Percentiles rank a stretch among this genome's conserved stretches.
Evolutionary conservation across 2,888 invertebrate species (phyloP).

Genomic region (Machimus rusticus): DNA sequence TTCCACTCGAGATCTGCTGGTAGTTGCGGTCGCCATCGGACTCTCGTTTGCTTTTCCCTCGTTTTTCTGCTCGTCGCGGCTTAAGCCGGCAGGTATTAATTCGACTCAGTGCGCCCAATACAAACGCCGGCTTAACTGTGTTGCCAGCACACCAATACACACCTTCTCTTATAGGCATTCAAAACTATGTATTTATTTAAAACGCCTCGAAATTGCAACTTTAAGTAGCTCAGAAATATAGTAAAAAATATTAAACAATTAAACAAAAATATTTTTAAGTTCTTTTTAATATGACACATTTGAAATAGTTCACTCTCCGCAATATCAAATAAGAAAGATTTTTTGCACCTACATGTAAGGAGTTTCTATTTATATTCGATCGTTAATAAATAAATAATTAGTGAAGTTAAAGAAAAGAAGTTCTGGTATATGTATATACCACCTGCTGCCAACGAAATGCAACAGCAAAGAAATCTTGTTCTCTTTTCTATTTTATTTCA

Average conservation of each 20-base stretch:
- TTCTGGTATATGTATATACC: neutral
- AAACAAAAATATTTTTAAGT: no score
- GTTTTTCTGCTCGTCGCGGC: neutral
- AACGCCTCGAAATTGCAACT: neutral
- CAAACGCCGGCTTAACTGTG: neutral
- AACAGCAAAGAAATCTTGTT: neutral
- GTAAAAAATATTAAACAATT: no score
- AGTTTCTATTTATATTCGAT: no score
- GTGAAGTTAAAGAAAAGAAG: neutral
- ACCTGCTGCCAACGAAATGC: neutral
- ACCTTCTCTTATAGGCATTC: neutral
- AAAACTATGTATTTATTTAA: neutral
- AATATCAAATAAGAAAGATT: no score
- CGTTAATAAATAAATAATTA: neutral
- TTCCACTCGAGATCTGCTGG: constrained; percentile 15
- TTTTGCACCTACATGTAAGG: no score
- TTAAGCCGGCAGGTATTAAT: neutral
- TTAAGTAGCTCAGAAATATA: no score
- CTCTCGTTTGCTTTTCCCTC: neutral
- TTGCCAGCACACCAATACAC: neutral
- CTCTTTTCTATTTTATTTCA: neutral
- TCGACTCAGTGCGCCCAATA: neutral
- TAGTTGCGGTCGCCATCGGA: neutral
- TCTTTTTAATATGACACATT: no score
- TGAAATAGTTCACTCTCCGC: no score